Base-by-base conservation (phyloP, 1,140 invertebrate genomes). In the Tetramorium simillimum region DNA sequence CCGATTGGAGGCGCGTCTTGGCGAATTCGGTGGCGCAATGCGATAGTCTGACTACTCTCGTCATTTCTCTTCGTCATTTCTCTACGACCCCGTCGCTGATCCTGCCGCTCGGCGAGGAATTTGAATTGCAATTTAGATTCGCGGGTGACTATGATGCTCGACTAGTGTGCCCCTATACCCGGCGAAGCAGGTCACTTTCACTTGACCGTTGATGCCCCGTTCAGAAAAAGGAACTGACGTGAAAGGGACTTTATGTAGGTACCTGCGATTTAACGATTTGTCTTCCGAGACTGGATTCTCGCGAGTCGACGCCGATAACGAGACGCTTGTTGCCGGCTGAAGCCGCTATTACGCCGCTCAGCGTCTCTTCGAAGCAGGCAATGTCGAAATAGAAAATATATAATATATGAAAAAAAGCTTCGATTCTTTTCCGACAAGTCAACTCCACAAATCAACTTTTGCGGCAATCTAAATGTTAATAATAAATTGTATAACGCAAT, bases 131-230 rank as follows among this genome's bases (percentile, higher is more conserved):
- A 84, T 21, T 84, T 75, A 75, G 40, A 70, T 49, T 49, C 69
- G 40, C 69, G 24, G 65, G 33, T 69, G 77, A 81, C 78, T 81
- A 70, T 6, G 69, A 65, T 43, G 63, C 69, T 70, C 58, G 21
- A 33, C 73, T 21, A 12, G 28, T 12, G 14, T 85, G 14, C 84
- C 75, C 75, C 53, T 73, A 84, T 84, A 49, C 53, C 7, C 40
- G 40, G 21, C 60, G 62, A 86, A 56, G 85, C 89, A 90, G 86
- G 75, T 86, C 86, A 92, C 92, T 93, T 93, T 93, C 93, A 93
- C 91, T 92, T 91, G 87, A 90, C 85, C 90, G 85, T 84, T 62
- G 80, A 78, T 86, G 85, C 75, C 80, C 80, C 85, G 73, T 18
- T 24, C 40, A 87, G 88, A 85, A 88, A 85, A 85, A 85, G 14